phyloP scores from a whole-genome alignment of 2,113 vertebrate genomes.

The Seriola aureovittata region DNA sequence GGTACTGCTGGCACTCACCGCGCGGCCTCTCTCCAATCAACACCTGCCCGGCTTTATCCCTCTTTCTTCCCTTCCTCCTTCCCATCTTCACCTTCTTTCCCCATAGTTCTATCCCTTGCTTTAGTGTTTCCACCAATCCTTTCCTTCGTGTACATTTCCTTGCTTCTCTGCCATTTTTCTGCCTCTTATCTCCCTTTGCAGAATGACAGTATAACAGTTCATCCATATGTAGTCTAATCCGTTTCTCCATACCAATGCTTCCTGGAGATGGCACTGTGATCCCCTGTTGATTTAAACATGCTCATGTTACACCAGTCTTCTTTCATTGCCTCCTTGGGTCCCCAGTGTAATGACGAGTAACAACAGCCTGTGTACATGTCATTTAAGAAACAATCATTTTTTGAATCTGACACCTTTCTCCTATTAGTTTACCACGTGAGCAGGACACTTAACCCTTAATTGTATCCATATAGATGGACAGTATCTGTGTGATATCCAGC shows the following conservation, averaged over 20 bases:
- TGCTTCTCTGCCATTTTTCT: slow-evolving; percentile 5
- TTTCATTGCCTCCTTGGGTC: slow-evolving; percentile 7
- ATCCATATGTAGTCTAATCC: slow-evolving; percentile 36
- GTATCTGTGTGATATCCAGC: neutral
- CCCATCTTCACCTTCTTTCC: slow-evolving; percentile 41
- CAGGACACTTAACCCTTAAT: neutral
- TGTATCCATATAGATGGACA: neutral
- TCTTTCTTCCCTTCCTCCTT: slow-evolving; percentile 37
- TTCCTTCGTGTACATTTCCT: neutral
- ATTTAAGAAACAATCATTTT: neutral
- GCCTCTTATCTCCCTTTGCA: slow-evolving; percentile 10
- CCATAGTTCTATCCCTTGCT: slow-evolving; percentile 32
- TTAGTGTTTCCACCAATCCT: neutral
- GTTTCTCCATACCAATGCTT: slow-evolving; percentile 37
- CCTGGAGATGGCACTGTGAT: slow-evolving; percentile 40
- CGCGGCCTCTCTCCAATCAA: slow-evolving; percentile 83
- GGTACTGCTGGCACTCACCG: slow-evolving; percentile 80
- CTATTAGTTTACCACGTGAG: neutral
- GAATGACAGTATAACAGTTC: slow-evolving; percentile 16
- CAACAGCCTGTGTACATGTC: neutral
- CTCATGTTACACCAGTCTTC: slow-evolving; percentile 8
- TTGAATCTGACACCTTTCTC: neutral
- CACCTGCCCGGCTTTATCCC: slow-evolving; percentile 78
- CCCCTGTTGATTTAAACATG: slow-evolving; percentile 37
- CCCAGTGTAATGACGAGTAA: slow-evolving; percentile 4